Percentiles rank a stretch among this genome's conserved stretches.
These are phyloP conservation scores for Opisthograptis luteolata DNA, from an alignment of 2,888 invertebrate species.

Conservation along the genomic window DNA sequence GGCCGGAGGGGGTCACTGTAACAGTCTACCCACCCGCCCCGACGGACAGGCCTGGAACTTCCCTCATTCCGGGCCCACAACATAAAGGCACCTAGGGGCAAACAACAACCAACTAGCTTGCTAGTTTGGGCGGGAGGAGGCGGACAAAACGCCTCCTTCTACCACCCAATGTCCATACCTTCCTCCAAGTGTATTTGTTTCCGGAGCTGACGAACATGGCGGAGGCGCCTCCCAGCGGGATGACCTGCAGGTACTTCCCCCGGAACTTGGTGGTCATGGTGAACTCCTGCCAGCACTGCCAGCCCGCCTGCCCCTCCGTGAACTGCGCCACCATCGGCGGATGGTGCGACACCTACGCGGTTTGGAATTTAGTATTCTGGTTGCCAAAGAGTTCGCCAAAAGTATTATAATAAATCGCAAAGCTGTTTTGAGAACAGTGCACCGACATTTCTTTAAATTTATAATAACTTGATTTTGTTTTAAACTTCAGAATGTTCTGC, in stretches of 20 bases:
- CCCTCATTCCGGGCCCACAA: too few relatives aligned
- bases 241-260: conserved; percentile 97
- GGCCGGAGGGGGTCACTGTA: too few relatives aligned
- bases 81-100: too few relatives aligned
- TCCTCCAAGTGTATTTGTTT: conserved; percentile 98
- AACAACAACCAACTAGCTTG: too few relatives aligned
- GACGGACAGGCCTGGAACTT: too few relatives aligned
- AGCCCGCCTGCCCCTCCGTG: conserved; percentile 93
- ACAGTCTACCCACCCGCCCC: too few relatives aligned
- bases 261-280: conserved; percentile 99
- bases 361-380: conserved; percentile 40
- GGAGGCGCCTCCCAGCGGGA: conserved; percentile 90
- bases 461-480: too few relatives aligned
- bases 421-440: too few relatives aligned
- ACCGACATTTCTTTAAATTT: too few relatives aligned
- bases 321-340: conserved; percentile 99
- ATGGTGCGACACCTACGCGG: conserved; percentile 94
- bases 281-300: conserved; percentile 99
- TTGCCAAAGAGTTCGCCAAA: conserved; percentile 7
- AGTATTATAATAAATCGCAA: conserved; percentile 1
- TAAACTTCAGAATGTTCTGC: too few relatives aligned
- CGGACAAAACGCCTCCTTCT: too few relatives aligned
- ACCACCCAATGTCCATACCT: conserved; percentile 75
- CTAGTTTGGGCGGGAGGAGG: too few relatives aligned
- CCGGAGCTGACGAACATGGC: conserved; percentile 87